phyloP scores from a whole-genome alignment of 2,888 invertebrate species.

The Timema cristinae region DNA sequence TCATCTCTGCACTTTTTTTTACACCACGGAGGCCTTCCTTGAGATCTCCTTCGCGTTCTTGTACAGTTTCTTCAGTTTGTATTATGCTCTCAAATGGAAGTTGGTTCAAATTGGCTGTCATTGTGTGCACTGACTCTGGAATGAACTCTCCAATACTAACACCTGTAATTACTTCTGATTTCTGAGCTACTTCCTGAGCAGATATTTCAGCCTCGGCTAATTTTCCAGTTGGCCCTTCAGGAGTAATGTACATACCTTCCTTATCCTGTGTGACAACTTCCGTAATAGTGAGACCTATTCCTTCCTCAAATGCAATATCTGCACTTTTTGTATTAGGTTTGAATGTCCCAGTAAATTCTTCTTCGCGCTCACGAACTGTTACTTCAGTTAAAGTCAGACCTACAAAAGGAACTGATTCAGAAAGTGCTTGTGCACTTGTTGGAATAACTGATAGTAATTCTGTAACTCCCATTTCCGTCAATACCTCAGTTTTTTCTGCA shows the following conservation, averaged over 20 bases:
- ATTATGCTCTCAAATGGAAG: constrained; percentile 46
- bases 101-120: constrained; percentile 42
- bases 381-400: constrained; percentile 33
- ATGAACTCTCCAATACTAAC: constrained; percentile 35
- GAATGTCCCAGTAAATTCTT: constrained; percentile 41
- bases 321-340: constrained; percentile 43
- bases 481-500: constrained; percentile 39
- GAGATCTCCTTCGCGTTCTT: constrained; percentile 48
- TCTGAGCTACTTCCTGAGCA: constrained; percentile 46
- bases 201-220: constrained; percentile 43
- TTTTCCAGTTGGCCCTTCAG: constrained; percentile 39
- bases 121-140: constrained; percentile 36
- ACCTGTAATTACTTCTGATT: constrained; percentile 39
- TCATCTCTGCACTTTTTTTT: constrained; percentile 43
- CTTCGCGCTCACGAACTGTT: constrained; percentile 32
- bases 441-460: constrained; percentile 29
- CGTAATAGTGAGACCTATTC: constrained; percentile 42
- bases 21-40: constrained; percentile 39
- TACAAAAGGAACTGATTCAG: constrained; percentile 35
- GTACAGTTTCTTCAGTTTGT: constrained; percentile 44
- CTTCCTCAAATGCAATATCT: constrained; percentile 37
- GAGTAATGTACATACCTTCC: constrained; percentile 42
- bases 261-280: constrained; percentile 44
- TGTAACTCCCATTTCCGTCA: constrained; percentile 36
- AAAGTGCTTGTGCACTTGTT: constrained; percentile 30